Evolutionary conservation across 1,140 invertebrate genomes (phyloP).

Genomic region (Habropoda laboriosa): DNA sequence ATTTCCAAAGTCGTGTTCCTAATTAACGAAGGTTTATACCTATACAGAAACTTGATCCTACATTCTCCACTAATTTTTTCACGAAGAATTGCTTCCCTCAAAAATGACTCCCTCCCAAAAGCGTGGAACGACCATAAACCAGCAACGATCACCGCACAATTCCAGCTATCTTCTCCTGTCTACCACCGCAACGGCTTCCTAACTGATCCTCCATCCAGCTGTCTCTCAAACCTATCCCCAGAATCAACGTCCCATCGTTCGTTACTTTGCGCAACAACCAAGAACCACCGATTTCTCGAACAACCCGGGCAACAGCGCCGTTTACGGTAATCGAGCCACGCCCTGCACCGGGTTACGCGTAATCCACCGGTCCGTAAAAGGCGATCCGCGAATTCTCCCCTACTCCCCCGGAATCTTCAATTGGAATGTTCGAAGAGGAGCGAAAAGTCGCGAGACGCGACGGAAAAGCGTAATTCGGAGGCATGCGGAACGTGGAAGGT

Average conservation of each 20-base stretch:
- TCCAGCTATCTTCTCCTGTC: no score
- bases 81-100: no score
- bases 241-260: background rate
- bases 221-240: no score
- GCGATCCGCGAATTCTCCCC: background rate
- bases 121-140: no score
- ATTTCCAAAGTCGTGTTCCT: no score
- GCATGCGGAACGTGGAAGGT: background rate
- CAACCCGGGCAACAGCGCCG: slow-evolving; percentile 10
- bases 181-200: slow-evolving; percentile 2
- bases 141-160: no score
- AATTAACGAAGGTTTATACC: no score
- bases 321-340: slow-evolving; percentile 31
- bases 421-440: background rate
- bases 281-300: slow-evolving; percentile 5
- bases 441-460: background rate
- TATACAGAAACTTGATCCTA: no score
- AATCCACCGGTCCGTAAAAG: background rate
- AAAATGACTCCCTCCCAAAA: no score
- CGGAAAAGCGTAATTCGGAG: background rate
- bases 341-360: background rate
- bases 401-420: background rate
- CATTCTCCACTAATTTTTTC: no score
- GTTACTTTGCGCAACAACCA: background rate
- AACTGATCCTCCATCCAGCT: background rate